Base-by-base conservation (phyloP, 1,140 invertebrate genomes). In the Agrilus planipennis region DNA sequence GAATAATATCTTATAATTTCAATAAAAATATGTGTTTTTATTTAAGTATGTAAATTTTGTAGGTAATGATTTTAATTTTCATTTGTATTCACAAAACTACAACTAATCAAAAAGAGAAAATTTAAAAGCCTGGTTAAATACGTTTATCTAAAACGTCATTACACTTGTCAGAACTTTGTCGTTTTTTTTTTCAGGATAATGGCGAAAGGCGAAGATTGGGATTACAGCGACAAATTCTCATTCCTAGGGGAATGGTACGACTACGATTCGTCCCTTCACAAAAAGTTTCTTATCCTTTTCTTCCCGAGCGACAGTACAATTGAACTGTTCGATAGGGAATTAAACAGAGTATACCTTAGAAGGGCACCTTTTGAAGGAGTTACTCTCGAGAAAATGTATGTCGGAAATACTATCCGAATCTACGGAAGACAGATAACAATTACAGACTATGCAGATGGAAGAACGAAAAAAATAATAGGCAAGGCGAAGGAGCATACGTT, bases 291-390 rank as follows among this genome's bases (percentile, higher is more conserved):
- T 43, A 59, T 84, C n/a, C 72, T 73, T 50, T 84, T 69, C 61
- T 83, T 72, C 61, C 69, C 70, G 12, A 64, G 60, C 37, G 78
- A 84, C 54, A 71, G 70, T 37, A 73, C 75, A 14, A 61, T 82
- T 23, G 80, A 84, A 66, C 67, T 85, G 72, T 81, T 69, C 64
- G 81, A 85, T 57, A 52, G 73, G 15, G 73, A 76, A 39, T 71
- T 71, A 17, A 69, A 68, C 31, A 67, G 73, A 49, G 63, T 68
- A 12, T 86, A 83, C 62, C 54, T 87, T 27, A 74, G 72, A 49
- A 67, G 79, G 41, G 71, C 71, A 11, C 68, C 68, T 50, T 70
- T 71, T 37, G 71, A 76, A 20, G 70, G 65, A 2, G 52, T 85
- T 3, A 51, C 60, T 9, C 47, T 71, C 2, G 67, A 70, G 34